A percentile compares a stretch with the other conserved stretches of the same genome.
phyloP scores from a whole-genome alignment of 2,113 vertebrate species.

The Hemicordylus capensis region DNA sequence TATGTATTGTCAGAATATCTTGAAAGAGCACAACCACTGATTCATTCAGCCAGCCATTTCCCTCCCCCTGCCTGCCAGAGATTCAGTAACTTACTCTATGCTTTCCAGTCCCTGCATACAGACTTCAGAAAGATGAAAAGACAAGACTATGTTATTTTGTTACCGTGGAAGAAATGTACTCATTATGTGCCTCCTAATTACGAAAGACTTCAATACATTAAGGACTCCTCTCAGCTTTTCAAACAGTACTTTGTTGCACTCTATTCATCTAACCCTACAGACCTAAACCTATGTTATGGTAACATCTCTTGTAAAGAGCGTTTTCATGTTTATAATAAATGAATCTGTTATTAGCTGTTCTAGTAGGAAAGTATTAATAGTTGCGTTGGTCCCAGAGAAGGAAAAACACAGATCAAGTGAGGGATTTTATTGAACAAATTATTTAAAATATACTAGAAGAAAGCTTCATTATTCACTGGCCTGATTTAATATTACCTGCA shows the following conservation, averaged over 20 bases:
- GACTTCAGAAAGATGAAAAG: constrained; percentile 3
- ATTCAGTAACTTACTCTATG: background rate
- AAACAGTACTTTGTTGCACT: constrained; percentile 12
- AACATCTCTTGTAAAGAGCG: background rate
- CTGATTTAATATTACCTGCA: background rate
- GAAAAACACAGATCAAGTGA: background rate
- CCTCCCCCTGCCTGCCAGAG: background rate
- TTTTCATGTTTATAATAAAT: constrained; percentile 11
- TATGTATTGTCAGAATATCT: background rate
- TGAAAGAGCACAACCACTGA: background rate
- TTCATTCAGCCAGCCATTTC: background rate
- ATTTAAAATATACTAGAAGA: background rate
- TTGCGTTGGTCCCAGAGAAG: background rate
- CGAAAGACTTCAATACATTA: constrained; percentile 13
- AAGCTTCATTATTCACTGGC: background rate
- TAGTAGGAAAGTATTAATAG: background rate
- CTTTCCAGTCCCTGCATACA: background rate
- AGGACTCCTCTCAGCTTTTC: background rate
- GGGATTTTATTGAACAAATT: background rate
- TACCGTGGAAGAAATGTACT: constrained; percentile 33
- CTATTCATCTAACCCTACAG: constrained; percentile 7
- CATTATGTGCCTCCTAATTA: constrained; percentile 31
- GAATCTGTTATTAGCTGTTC: background rate
- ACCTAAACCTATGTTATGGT: no score
- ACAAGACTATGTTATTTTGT: background rate